Conservation (phyloP, 92 coral and sea anemone genomes). For the Paragorgia papillata region DNA sequence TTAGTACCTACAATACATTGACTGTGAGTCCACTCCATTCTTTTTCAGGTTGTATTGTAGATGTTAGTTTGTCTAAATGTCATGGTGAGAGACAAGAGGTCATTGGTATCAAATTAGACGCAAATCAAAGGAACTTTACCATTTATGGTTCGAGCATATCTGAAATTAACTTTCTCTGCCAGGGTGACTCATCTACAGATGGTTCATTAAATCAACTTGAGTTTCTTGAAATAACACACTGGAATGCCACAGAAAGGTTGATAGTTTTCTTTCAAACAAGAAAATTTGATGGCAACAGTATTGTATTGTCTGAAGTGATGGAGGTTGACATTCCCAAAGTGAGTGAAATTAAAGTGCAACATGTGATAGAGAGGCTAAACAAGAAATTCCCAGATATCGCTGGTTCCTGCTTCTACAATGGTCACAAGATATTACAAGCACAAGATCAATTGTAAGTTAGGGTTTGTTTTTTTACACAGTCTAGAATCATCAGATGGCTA, state of each 20-base stretch:
- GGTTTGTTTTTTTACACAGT: background rate
- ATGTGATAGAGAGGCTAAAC: background rate
- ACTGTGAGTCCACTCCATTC: background rate
- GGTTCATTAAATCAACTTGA: background rate
- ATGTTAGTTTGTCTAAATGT: background rate
- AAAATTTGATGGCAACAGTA: background rate
- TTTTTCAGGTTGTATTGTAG: background rate
- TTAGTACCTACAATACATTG: too few relatives aligned
- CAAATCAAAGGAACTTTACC: background rate
- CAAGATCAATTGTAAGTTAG: background rate
- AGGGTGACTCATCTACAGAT: background rate
- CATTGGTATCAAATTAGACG: background rate
- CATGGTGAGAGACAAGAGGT: background rate
- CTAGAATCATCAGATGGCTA: too few relatives aligned
- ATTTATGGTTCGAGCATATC: too few relatives aligned
- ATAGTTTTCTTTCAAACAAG: background rate
- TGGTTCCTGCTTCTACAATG: background rate
- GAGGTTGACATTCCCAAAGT: background rate
- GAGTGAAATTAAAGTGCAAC: background rate
- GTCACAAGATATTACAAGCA: background rate
- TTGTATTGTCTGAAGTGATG: background rate
- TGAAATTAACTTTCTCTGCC: too few relatives aligned
- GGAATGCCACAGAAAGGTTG: background rate
- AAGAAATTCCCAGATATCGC: background rate
- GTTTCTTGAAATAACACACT: background rate